Evolutionary conservation across 2,888 invertebrate species (phyloP).

Genomic region (Trichopria drosophilae): DNA sequence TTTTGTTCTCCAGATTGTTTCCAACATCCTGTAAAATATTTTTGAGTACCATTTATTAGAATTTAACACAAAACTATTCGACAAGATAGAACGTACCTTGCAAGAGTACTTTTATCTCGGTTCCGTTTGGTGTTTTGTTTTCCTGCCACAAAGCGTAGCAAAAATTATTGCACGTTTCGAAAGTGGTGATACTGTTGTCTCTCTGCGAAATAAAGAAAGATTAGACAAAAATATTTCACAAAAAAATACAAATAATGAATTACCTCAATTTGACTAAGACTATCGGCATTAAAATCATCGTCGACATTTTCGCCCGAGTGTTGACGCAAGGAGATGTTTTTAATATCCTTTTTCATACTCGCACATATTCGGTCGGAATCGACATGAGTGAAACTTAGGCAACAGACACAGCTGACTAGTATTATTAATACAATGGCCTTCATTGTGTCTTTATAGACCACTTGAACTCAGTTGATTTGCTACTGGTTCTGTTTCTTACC

Average conservation of each 20-base stretch:
- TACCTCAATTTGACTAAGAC: conserved; percentile 40
- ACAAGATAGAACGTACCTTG: conserved; percentile 64
- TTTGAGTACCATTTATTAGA: conserved; percentile 3
- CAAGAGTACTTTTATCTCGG: conserved; percentile 65
- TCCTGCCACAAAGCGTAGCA: conserved; percentile 76
- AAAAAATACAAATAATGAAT: conserved; percentile 4
- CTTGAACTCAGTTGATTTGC: conserved; percentile 47
- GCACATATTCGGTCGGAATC: conserved; percentile 49
- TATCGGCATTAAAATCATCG: conserved; percentile 40
- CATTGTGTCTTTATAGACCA: conserved; percentile 47
- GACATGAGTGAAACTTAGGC: conserved; percentile 42
- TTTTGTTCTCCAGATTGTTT: conserved; percentile 57
- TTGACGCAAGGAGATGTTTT: conserved; percentile 42
- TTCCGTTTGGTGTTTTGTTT: conserved; percentile 61
- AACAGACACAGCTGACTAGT: conserved; percentile 43
- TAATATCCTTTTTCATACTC: conserved; percentile 44
- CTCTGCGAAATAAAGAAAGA: conserved; percentile 36
- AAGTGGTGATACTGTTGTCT: conserved; percentile 42
- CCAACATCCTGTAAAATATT: conserved; percentile 58
- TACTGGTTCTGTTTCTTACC: conserved; percentile 42
- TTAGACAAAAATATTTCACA: background rate
- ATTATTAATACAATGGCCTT: conserved; percentile 48
- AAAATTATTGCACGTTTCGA: conserved; percentile 58
- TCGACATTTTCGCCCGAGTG: conserved; percentile 40
- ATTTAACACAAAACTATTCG: background rate